Evolutionary conservation across 2,797 vertebrate genomes (phyloP).

Genomic region (Eupleurogrammus muticus): DNA sequence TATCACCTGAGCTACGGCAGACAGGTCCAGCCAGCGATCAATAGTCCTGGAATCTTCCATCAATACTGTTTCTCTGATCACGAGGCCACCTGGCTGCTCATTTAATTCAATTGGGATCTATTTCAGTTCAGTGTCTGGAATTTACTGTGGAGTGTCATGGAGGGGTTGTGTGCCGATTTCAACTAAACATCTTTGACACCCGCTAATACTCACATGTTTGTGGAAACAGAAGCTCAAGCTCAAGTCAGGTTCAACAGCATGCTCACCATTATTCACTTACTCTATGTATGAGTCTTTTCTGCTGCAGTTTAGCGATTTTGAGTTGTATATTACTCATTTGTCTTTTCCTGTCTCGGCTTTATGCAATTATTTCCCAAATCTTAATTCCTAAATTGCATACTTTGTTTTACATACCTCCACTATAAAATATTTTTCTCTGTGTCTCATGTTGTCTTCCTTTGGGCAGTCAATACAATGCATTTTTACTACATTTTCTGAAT

Average conservation of each 20-base stretch:
- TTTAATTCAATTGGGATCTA: slow-evolving; percentile 69
- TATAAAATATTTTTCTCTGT: too few species aligned
- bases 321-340: neutral
- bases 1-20: slow-evolving; percentile 43
- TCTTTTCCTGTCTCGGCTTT: neutral
- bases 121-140: slow-evolving; percentile 63
- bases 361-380: neutral
- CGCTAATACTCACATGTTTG: too few species aligned
- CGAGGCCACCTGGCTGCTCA: slow-evolving; percentile 46
- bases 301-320: neutral
- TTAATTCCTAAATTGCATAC: too few species aligned
- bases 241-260: neutral
- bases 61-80: slow-evolving; percentile 51
- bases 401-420: too few species aligned
- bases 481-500: too few species aligned
- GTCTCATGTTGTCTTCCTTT: too few species aligned
- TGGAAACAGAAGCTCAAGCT: neutral
- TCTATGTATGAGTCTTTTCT: too few species aligned
- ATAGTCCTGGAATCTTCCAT: slow-evolving; percentile 58
- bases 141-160: slow-evolving; percentile 17
- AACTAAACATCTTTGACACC: slow-evolving; percentile 15
- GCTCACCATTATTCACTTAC: neutral
- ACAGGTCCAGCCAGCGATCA: slow-evolving; percentile 40
- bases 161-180: slow-evolving; percentile 15
- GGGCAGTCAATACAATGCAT: too few species aligned